Percentiles rank a stretch among this genome's conserved stretches.
These are phyloP conservation scores for Aurelia aurita complex sp. Pacific DNA, from an alignment of 30 jellyfish, hydroid and myxozoan species.

Conservation along the genomic window DNA sequence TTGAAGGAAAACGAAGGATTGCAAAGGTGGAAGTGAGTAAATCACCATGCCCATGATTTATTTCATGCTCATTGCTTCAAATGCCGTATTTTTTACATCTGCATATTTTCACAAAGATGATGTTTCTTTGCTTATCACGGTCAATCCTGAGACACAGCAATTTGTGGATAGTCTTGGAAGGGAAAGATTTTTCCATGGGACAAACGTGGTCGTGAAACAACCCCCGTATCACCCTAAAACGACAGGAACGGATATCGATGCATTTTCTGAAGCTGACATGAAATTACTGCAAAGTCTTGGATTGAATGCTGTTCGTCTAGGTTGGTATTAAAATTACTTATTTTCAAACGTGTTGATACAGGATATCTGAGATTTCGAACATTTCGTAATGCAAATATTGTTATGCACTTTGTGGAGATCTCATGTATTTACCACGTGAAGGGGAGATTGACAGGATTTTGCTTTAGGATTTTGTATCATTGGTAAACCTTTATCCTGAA, in stretches of 20 bases:
- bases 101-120: conserved; percentile 22
- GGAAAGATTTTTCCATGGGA: conserved; percentile 94
- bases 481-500: too few relatives aligned
- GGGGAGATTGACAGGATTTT: too few relatives aligned
- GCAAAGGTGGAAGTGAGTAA: too few relatives aligned
- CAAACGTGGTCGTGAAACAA: conserved; percentile 89
- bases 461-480: too few relatives aligned
- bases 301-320: conserved; percentile 84
- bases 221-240: conserved; percentile 89
- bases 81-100: background rate
- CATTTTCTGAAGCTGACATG: conserved; percentile 93
- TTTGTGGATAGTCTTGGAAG: conserved; percentile 83
- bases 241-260: conserved; percentile 55
- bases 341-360: too few relatives aligned
- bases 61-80: background rate
- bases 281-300: conserved; percentile 80
- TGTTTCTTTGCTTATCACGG: conserved; percentile 64
- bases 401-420: too few relatives aligned
- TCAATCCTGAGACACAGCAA: conserved; percentile 85
- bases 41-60: background rate
- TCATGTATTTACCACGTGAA: too few relatives aligned
- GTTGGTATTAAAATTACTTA: conserved; percentile 11
- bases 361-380: too few relatives aligned
- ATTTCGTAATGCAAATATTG: too few relatives aligned
- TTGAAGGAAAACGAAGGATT: too few relatives aligned